These are phyloP conservation scores for Stenichneumon culpator DNA, from an alignment of 2,888 invertebrate genomes.

Conservation along the genomic window DNA sequence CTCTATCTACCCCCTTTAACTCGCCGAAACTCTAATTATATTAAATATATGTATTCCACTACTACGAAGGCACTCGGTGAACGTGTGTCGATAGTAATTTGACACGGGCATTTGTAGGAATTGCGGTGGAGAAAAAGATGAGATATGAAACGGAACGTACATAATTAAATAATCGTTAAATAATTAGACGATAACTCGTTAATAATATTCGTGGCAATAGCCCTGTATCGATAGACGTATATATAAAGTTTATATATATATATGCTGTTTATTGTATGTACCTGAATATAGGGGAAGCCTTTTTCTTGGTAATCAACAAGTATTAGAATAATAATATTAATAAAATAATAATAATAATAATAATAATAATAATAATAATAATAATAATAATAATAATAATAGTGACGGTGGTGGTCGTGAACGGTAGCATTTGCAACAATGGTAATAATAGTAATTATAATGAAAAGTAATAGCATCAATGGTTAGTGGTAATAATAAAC, in stretches of 20 bases:
- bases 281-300: slow-evolving; percentile 57
- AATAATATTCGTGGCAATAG: slow-evolving; percentile 66
- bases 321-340: slow-evolving; percentile 42
- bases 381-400: slow-evolving; percentile 60
- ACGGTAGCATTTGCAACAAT: slow-evolving; percentile 47
- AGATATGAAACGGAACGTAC: slow-evolving; percentile 58
- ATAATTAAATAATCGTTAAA: slow-evolving; percentile 74
- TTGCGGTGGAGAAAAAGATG: slow-evolving; percentile 35
- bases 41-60: slow-evolving; percentile 48
- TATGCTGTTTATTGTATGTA: slow-evolving; percentile 40
- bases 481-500: slow-evolving; percentile 41
- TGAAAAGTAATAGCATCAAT: slow-evolving; percentile 44
- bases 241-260: slow-evolving; percentile 13
- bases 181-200: slow-evolving; percentile 69
- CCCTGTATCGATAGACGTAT: slow-evolving; percentile 53
- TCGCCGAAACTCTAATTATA: slow-evolving; percentile 31
- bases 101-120: slow-evolving; percentile 45
- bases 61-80: slow-evolving; percentile 63
- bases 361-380: slow-evolving; percentile 14
- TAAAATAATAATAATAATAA: too few relatives aligned
- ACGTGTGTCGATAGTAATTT: slow-evolving; percentile 44
- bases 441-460: slow-evolving; percentile 52
- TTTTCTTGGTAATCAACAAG: slow-evolving; percentile 63
- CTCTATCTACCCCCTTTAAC: not conserved
- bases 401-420: slow-evolving; percentile 49